phyloP scores from a whole-genome alignment of 2,797 vertebrate genomes.

The Eospalax fontanierii region DNA sequence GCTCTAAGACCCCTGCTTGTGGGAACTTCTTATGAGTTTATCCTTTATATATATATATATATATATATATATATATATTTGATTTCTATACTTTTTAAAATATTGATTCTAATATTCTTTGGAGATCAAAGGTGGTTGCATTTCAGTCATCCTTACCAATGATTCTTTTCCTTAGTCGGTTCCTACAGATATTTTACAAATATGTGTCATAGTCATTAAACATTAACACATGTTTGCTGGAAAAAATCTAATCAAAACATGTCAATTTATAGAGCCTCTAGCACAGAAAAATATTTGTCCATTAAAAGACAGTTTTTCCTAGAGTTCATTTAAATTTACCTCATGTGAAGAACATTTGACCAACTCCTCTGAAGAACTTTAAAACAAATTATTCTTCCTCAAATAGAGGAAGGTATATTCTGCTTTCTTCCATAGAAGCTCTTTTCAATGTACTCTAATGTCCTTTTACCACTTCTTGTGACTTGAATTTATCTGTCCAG shows the following conservation, averaged over 20 bases:
- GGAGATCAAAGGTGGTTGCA: not conserved
- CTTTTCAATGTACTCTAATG: not conserved
- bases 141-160: not conserved
- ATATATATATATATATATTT: not conserved
- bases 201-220: not conserved
- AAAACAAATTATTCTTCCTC: not conserved
- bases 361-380: not conserved
- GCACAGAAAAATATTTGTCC: not conserved
- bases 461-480: not conserved
- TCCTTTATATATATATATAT: not conserved
- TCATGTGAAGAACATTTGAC: not conserved
- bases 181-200: not conserved
- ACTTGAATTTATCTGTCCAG: not conserved
- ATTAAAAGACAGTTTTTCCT: not conserved
- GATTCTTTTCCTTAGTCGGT: not conserved
- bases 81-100: slow-evolving; percentile 27
- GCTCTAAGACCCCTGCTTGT: not conserved
- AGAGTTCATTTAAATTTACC: not conserved
- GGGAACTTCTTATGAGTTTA: slow-evolving; percentile 16
- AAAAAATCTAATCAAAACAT: not conserved
- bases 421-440: not conserved
- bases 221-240: not conserved
- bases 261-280: not conserved
- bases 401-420: not conserved
- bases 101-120: slow-evolving; percentile 16